Conservation (phyloP, 2,888 invertebrate species). For the Metalampra italica region DNA sequence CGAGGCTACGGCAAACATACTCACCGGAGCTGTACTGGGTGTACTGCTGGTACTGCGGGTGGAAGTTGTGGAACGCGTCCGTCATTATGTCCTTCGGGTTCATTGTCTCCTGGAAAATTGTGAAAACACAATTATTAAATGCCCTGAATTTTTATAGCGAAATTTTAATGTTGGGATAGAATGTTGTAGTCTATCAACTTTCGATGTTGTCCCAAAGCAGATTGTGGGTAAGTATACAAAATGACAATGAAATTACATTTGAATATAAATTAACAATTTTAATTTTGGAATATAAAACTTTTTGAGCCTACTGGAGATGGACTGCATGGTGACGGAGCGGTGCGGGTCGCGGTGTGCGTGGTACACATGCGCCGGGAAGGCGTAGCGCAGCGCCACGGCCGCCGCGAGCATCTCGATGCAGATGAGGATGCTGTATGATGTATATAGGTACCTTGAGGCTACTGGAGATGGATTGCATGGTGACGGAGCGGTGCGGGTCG, state of each 20-base stretch:
- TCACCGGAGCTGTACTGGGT: conserved; percentile 97
- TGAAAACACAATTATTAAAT: neutral
- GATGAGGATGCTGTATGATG: conserved; percentile 86
- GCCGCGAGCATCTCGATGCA: conserved; percentile 99
- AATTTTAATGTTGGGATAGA: too few relatives aligned
- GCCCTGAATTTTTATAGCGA: neutral
- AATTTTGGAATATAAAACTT: too few relatives aligned
- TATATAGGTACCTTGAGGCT: conserved; percentile 89
- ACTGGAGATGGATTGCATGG: conserved; percentile 99
- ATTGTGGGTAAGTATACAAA: too few relatives aligned
- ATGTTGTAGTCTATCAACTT: too few relatives aligned
- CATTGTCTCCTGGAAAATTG: conserved; percentile 95
- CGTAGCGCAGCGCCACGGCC: conserved; percentile 96
- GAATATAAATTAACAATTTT: too few relatives aligned
- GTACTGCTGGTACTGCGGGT: conserved; percentile 99
- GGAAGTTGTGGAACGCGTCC: conserved; percentile 99
- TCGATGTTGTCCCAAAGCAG: too few relatives aligned
- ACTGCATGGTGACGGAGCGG: conserved; percentile 98
- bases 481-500: conserved; percentile 94
- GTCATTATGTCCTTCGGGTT: conserved; percentile 99
- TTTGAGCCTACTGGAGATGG: conserved; percentile 99
- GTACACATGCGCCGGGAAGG: conserved; percentile 95
- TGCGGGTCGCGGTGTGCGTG: conserved; percentile 91
- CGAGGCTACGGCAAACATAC: conserved; percentile 30
- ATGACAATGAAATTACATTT: too few relatives aligned